Conservation (phyloP, 2,113 vertebrate genomes). For the Carettochelys insculpta region DNA sequence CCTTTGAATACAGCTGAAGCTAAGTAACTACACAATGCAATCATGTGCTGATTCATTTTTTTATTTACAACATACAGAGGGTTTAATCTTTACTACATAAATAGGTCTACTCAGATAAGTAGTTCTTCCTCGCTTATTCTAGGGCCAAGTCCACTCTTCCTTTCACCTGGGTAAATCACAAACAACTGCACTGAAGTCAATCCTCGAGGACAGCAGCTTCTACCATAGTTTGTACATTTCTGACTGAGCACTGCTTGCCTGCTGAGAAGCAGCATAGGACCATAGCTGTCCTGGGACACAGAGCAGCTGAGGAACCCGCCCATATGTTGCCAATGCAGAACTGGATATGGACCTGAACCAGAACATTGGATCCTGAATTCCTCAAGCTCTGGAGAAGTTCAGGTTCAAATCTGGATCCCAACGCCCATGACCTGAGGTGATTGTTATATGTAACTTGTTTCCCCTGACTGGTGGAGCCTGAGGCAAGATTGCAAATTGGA, state of each 20-base stretch:
- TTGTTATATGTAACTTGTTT: neutral
- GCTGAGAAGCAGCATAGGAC: neutral
- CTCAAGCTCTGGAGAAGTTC: neutral
- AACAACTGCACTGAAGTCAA: neutral
- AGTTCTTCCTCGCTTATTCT: neutral
- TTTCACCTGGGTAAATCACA: neutral
- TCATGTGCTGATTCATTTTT: neutral
- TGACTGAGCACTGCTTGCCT: neutral
- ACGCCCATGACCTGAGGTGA: fast-evolving
- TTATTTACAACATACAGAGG: neutral
- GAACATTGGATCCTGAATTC: neutral
- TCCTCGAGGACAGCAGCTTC: neutral
- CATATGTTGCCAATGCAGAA: neutral
- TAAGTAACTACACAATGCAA: neutral
- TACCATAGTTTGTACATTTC: neutral
- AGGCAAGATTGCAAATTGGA: neutral
- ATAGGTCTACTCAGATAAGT: neutral
- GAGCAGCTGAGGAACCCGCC: neutral
- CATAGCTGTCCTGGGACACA: neutral
- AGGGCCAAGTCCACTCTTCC: neutral
- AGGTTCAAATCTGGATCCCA: neutral
- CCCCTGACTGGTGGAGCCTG: neutral
- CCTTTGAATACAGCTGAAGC: neutral
- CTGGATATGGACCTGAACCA: neutral
- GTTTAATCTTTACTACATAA: neutral